Conservation (phyloP, 2,888 invertebrate genomes). For the Diploptera punctata region DNA sequence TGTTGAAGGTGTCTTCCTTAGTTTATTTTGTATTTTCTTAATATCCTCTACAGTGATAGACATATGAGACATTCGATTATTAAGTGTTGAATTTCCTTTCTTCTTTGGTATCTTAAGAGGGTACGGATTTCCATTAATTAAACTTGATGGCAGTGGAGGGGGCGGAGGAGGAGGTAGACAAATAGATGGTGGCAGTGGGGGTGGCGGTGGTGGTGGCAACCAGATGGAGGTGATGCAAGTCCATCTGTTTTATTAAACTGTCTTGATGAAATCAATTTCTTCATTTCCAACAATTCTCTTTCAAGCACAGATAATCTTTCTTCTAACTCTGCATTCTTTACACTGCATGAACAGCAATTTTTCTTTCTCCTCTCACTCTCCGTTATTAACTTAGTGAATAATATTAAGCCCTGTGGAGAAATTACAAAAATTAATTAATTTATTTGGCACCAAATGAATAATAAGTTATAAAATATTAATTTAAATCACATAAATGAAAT, state of each 20-base stretch:
- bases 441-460: too few relatives aligned
- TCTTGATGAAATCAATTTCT: not conserved
- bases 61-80: slow-evolving; percentile 45
- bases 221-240: too few relatives aligned
- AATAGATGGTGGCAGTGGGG: not conserved
- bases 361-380: not conserved
- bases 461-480: too few relatives aligned
- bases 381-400: too few relatives aligned
- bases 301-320: not conserved
- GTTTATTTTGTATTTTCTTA: slow-evolving; percentile 51
- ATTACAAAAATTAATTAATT: too few relatives aligned
- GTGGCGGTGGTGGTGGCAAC: not conserved
- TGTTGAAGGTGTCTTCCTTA: slow-evolving; percentile 51
- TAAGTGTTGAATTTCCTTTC: not conserved
- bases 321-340: not conserved
- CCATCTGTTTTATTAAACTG: too few relatives aligned
- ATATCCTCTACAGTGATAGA: slow-evolving; percentile 54
- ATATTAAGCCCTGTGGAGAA: not conserved
- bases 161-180: not conserved
- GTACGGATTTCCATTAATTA: not conserved
- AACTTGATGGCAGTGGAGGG: not conserved
- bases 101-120: not conserved
- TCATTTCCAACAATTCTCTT: not conserved
- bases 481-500: too few relatives aligned
- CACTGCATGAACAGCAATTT: not conserved